Evolutionary conservation across 2,797 vertebrate species (phyloP).

Genomic region (Siniperca obscura): DNA sequence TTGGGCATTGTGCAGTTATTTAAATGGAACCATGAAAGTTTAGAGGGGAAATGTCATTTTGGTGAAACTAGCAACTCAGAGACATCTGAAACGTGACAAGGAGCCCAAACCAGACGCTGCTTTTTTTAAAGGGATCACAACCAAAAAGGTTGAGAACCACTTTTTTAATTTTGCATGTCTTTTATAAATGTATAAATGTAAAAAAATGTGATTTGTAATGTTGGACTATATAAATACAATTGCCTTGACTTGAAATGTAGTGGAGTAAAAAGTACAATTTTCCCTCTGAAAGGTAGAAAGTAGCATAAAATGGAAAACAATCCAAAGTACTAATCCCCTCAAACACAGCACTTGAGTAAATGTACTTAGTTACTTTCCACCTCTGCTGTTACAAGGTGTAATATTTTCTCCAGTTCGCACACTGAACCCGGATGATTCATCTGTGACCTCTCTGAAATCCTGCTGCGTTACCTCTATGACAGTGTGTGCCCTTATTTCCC

Average conservation of each 20-base stretch:
- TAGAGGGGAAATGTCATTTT: too few species aligned
- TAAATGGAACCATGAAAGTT: neutral
- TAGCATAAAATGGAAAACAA: neutral
- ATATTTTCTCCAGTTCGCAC: neutral
- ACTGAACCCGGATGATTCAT: neutral
- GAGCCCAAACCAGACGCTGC: too few species aligned
- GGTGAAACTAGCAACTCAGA: too few species aligned
- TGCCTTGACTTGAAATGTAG: neutral
- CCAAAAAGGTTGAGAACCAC: neutral
- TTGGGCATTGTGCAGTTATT: neutral
- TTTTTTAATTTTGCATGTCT: neutral
- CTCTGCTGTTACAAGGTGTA: neutral
- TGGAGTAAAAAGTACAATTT: neutral
- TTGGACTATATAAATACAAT: too few species aligned
- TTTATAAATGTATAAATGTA: neutral
- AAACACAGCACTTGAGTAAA: neutral
- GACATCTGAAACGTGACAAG: too few species aligned
- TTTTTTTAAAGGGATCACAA: neutral
- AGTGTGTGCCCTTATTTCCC: constrained; percentile 8
- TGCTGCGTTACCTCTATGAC: neutral
- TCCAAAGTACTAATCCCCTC: neutral
- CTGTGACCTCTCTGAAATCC: constrained; percentile 20
- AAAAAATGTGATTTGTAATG: too few species aligned
- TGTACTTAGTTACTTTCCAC: neutral
- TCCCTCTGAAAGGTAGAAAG: neutral